These are phyloP conservation scores for Neopipo cinnamomea DNA, from an alignment of 2,113 vertebrate genomes.

Conservation along the genomic window DNA sequence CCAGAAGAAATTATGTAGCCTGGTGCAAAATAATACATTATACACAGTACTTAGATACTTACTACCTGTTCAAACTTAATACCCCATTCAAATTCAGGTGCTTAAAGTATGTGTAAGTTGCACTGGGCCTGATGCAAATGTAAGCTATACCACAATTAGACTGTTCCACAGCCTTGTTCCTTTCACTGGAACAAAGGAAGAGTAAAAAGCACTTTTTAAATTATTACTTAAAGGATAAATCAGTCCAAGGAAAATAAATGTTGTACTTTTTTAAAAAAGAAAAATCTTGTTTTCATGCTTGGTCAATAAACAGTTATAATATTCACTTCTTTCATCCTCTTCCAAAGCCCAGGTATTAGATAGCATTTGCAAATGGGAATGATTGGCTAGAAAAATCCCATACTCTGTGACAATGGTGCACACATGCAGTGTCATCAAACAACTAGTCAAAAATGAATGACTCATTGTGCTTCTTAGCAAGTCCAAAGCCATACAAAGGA, in stretches of 20 bases:
- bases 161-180: background rate
- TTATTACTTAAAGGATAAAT: background rate
- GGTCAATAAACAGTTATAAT: background rate
- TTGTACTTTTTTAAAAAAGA: background rate
- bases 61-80: background rate
- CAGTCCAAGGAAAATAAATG: background rate
- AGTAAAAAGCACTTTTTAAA: background rate
- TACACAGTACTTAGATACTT: background rate
- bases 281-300: background rate
- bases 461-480: slow-evolving; percentile 9
- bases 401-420: background rate
- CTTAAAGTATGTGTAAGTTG: background rate
- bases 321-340: background rate
- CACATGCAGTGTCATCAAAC: slow-evolving; percentile 35
- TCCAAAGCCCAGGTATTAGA: background rate
- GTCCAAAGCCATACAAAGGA: background rate
- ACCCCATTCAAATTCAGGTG: background rate
- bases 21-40: background rate
- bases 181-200: background rate
- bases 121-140: background rate
- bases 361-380: background rate
- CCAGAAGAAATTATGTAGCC: background rate
- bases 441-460: slow-evolving; percentile 32
- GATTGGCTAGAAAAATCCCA: background rate
- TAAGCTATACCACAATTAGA: background rate